These are phyloP conservation scores for Colistium nudipinnis DNA, from an alignment of 2,113 vertebrate species.

Conservation along the genomic window DNA sequence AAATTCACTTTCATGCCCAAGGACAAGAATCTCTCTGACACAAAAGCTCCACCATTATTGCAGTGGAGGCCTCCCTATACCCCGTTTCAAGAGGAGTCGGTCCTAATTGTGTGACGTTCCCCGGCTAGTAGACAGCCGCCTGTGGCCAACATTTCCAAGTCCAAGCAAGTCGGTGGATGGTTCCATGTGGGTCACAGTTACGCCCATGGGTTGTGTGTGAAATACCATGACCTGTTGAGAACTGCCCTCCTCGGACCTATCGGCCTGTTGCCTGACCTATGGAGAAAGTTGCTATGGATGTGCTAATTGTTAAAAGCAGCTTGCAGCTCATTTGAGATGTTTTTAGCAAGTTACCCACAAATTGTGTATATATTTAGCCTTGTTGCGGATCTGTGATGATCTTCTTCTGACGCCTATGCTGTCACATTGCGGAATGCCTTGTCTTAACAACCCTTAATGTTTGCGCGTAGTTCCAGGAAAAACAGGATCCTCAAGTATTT, in stretches of 20 bases:
- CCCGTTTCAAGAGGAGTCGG: conserved; percentile 42
- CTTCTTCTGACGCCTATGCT: no score
- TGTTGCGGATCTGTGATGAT: background rate
- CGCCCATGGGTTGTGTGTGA: conserved; percentile 52
- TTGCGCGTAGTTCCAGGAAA: no score
- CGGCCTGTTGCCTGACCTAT: conserved; percentile 18
- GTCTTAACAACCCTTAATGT: no score
- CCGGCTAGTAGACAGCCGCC: conserved; percentile 27
- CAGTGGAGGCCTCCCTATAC: conserved; percentile 48
- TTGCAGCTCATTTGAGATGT: conserved; percentile 4
- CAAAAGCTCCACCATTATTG: conserved; percentile 65
- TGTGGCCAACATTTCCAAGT: conserved; percentile 32
- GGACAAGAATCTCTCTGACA: conserved; percentile 75
- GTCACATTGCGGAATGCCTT: no score
- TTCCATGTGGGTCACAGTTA: conserved; percentile 56
- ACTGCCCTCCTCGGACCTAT: conserved; percentile 26
- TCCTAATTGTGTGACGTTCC: conserved; percentile 39
- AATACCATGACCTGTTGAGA: conserved; percentile 40
- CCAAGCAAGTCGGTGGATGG: conserved; percentile 20
- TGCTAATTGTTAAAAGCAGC: conserved; percentile 57
- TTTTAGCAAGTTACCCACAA: background rate
- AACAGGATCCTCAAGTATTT: no score
- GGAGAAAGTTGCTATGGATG: conserved; percentile 30
- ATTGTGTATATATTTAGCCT: background rate
- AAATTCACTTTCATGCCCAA: conserved; percentile 75